phyloP scores from a whole-genome alignment of 2,113 vertebrate species.

The Ivindomyrus marchei region DNA sequence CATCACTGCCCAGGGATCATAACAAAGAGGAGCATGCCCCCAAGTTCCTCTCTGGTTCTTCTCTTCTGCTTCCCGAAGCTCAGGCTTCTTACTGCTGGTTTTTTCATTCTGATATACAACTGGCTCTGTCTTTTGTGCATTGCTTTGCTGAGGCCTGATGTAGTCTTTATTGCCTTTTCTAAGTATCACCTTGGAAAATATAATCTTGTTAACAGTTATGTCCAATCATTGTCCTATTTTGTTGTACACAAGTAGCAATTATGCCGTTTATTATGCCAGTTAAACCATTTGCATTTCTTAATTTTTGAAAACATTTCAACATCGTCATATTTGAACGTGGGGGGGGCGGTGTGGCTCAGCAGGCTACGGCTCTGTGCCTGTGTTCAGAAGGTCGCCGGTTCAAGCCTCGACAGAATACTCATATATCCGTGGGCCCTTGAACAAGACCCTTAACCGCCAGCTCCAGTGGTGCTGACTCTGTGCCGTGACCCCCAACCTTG shows the following conservation, averaged over 20 bases:
- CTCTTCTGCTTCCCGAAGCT: not conserved
- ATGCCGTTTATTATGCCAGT: not conserved
- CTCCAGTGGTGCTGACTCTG: not conserved
- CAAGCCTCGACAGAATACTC: not conserved
- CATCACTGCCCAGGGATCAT: slow-evolving; percentile 43
- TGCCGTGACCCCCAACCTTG: not conserved
- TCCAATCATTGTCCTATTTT: not conserved
- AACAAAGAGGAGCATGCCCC: slow-evolving; percentile 40
- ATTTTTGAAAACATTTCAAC: not conserved
- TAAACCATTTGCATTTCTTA: not conserved
- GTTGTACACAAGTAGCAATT: not conserved
- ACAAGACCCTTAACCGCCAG: not conserved
- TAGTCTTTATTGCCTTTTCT: not conserved
- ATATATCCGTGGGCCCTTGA: not conserved
- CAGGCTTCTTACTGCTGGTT: slow-evolving; percentile 9
- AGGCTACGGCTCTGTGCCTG: too few relatives aligned
- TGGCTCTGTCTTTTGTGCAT: not conserved
- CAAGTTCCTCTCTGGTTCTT: slow-evolving; percentile 31
- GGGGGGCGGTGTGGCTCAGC: not conserved
- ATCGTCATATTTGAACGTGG: not conserved
- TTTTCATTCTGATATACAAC: not conserved
- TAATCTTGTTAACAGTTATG: not conserved
- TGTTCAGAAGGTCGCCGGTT: not conserved
- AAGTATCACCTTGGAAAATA: not conserved
- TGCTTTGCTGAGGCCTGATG: not conserved